Conservation (phyloP, 2,888 invertebrate species). For the Aleiodes testaceus region DNA sequence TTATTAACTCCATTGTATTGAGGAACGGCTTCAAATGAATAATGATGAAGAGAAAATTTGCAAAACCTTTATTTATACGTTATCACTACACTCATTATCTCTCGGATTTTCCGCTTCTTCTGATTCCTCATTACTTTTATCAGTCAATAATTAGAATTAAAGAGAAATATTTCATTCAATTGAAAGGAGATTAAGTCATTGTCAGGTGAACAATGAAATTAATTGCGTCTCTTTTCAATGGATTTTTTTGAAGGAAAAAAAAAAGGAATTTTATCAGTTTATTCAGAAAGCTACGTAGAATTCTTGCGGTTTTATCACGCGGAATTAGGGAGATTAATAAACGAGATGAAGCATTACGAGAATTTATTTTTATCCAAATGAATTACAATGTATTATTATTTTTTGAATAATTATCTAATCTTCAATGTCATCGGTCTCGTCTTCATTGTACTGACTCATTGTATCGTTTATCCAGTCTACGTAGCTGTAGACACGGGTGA, state of each 20-base stretch:
- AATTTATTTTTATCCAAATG: neutral
- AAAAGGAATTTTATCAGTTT: too few relatives aligned
- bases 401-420: neutral
- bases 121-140: slow-evolving; percentile 42
- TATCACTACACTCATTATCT: neutral
- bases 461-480: slow-evolving; percentile 67
- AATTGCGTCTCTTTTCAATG: too few relatives aligned
- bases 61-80: neutral
- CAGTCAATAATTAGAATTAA: slow-evolving; percentile 27
- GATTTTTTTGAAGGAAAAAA: too few relatives aligned
- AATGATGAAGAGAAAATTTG: neutral
- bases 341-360: neutral
- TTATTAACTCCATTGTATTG: slow-evolving; percentile 3
- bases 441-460: slow-evolving; percentile 52
- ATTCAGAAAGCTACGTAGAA: too few relatives aligned
- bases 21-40: neutral
- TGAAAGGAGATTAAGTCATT: too few relatives aligned
- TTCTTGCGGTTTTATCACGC: neutral
- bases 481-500: slow-evolving; percentile 71
- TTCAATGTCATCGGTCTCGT: slow-evolving; percentile 35
- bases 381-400: neutral
- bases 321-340: neutral
- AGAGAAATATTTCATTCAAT: too few relatives aligned
- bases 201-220: too few relatives aligned
- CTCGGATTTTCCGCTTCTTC: neutral